phyloP scores from a whole-genome alignment of 2,888 invertebrate genomes.

The Heliconius sara region DNA sequence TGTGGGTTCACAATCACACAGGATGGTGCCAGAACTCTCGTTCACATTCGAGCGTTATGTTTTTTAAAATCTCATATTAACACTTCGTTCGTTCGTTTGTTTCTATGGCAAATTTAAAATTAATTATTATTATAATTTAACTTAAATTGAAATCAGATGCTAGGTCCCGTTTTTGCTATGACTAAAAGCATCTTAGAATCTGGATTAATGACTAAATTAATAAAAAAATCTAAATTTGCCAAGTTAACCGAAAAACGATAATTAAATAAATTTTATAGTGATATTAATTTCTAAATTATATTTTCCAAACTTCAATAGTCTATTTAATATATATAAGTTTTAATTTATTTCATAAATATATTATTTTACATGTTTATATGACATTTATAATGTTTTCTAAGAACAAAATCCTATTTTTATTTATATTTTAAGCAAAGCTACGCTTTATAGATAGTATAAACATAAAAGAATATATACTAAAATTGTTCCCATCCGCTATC shows the following conservation, averaged over 20 bases:
- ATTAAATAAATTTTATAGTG: too few relatives aligned
- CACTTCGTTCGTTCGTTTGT: background rate
- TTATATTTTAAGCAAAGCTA: background rate
- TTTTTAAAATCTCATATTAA: background rate
- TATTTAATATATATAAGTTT: background rate
- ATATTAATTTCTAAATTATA: too few relatives aligned
- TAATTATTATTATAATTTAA: too few relatives aligned
- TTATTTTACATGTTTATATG: background rate
- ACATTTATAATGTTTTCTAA: background rate
- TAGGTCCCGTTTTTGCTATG: too few relatives aligned
- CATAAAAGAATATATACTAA: background rate
- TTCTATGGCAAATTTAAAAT: background rate
- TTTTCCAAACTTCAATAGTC: too few relatives aligned
- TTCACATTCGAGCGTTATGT: background rate
- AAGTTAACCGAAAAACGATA: too few relatives aligned
- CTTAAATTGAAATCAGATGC: too few relatives aligned
- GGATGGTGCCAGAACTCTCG: background rate
- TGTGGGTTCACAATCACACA: background rate
- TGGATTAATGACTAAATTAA: too few relatives aligned
- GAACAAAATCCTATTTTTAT: background rate
- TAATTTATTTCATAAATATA: background rate
- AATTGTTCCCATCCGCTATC: constrained; percentile 7
- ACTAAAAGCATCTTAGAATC: too few relatives aligned
- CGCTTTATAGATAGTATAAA: background rate
- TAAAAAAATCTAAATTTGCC: too few relatives aligned